Conservation (phyloP, 2,888 invertebrate genomes). For the Aspidiotus rigidus region DNA sequence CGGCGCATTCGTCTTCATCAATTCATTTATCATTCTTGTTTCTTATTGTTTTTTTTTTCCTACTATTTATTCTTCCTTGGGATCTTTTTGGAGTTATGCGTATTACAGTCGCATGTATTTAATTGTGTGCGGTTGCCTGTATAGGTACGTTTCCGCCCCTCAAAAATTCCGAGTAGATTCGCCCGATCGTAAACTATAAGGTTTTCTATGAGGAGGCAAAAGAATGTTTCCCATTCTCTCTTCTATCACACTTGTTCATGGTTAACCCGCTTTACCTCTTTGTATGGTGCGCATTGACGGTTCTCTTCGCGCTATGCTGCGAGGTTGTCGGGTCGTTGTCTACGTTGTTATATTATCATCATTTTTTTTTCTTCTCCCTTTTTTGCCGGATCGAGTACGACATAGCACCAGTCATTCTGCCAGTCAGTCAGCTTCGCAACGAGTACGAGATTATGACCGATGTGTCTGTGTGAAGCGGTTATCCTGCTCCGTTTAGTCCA, state of each 20-base stretch:
- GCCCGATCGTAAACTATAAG: background rate
- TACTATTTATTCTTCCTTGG: background rate
- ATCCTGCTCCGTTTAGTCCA: no score
- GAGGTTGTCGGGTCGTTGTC: conserved; percentile 4
- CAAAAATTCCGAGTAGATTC: background rate
- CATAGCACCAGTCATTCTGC: no score
- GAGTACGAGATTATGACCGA: no score
- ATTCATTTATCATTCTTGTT: conserved; percentile 2
- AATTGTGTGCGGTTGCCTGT: background rate
- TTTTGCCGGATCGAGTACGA: background rate
- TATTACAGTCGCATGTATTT: no score
- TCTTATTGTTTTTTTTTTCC: background rate
- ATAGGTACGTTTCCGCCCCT: background rate
- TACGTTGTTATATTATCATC: background rate
- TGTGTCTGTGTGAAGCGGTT: no score
- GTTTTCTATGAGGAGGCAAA: background rate
- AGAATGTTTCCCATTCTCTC: background rate
- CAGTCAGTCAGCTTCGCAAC: no score
- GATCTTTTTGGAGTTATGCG: background rate
- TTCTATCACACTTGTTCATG: background rate
- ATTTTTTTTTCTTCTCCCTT: background rate
- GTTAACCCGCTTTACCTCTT: background rate
- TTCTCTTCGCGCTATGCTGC: background rate
- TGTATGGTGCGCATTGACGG: background rate
- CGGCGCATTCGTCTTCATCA: no score